Percentiles rank a stretch among this genome's conserved stretches.
phyloP scores from a whole-genome alignment of 2,113 vertebrate genomes.

The Phaetusa simplex region DNA sequence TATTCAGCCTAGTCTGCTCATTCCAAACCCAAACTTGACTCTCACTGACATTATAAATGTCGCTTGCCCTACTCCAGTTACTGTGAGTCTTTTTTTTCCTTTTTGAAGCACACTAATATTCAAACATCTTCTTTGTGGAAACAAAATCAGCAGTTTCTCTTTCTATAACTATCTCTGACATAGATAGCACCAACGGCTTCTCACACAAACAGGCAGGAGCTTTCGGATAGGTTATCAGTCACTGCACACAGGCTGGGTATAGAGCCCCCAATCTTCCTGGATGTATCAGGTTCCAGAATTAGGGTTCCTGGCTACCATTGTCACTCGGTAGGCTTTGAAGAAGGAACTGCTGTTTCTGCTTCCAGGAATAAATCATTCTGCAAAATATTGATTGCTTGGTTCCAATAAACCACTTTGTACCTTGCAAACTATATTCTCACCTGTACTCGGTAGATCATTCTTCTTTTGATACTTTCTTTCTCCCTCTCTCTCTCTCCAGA shows the following conservation, averaged over 20 bases:
- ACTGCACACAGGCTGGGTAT: not conserved
- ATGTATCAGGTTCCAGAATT: not conserved
- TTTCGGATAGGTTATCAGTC: not conserved
- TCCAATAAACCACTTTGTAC: not conserved
- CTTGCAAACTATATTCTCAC: not conserved
- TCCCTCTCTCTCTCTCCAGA: not conserved
- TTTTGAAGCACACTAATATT: not conserved
- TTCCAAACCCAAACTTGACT: not conserved
- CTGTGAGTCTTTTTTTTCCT: not conserved
- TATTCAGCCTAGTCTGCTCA: not conserved
- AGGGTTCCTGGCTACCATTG: not conserved
- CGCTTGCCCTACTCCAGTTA: not conserved
- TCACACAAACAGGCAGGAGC: not conserved
- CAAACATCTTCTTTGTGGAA: not conserved
- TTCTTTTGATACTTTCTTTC: not conserved
- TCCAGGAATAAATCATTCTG: not conserved
- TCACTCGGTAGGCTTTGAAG: not conserved
- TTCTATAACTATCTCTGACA: not conserved
- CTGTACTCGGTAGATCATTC: not conserved
- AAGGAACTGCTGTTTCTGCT: not conserved
- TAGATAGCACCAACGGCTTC: not conserved
- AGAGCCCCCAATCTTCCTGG: not conserved
- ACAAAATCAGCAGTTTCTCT: not conserved
- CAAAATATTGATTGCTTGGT: not conserved
- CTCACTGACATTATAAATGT: not conserved